Evolutionary conservation across 2,113 vertebrate genomes (phyloP), one percentile per base, ranked within the genome.

Genomic region (Bettongia penicillata): DNA sequence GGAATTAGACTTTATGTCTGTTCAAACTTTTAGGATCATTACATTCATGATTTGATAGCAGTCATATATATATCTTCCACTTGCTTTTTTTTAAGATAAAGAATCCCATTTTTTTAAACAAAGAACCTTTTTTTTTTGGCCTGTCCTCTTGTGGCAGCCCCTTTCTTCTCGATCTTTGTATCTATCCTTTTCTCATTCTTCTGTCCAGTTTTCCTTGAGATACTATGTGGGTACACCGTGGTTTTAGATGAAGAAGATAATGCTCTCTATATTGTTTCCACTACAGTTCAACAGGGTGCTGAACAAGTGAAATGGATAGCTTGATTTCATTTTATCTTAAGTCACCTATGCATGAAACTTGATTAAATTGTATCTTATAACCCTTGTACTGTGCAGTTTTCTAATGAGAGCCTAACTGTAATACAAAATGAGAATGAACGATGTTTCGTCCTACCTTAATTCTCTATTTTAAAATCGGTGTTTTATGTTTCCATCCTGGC

Each of bases 211-310:
- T 89, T 50, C 43, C 68, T 84, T 84, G 37, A 84, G n/a, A 43
- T 43, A 1, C 68, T 43, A 8, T 43, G 5, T 23, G 68, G n/a
- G 26, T 7, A 84, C 68, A 43, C 37, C 6, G 8, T 43, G n/a
- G 19, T 50, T 16, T 48, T n/a, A 48, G 8, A 28, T n/a, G 8
- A 43, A 1, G 0, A 43, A 1, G 0, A 43, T 52, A 50, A 26
- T 22, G 61, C 31, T 61, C 55, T 23, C 49, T 31, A 11, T 68
- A 68, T 37, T 31, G 90, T 31, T 53, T 68, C 6, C 49, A 37
- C 51, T 48, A 31, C 12, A 28, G 11, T 24, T 49, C 52, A 24
- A 51, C 37, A 31, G 3, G 50, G 43, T 23, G 14, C 24, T 77
- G 43, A 19, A 47, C 14, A 84, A 94, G 24, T 57, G 26, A 48